Evolutionary conservation across 2,113 vertebrate genomes (phyloP).

Genomic region (Cinclus cinclus): DNA sequence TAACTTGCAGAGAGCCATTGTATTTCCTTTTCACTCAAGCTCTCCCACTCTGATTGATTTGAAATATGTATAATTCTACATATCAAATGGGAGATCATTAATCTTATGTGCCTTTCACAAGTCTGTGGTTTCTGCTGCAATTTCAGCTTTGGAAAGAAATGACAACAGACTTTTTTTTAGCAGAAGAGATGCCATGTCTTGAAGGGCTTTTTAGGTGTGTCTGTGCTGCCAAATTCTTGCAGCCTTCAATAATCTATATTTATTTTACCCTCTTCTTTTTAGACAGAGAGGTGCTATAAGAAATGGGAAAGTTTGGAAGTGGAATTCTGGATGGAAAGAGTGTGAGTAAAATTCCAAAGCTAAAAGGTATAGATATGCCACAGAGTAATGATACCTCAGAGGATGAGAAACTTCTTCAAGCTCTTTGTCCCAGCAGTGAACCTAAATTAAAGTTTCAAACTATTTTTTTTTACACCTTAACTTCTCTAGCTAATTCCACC

Average conservation of each 20-base stretch:
- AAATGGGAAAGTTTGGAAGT: slow-evolving; percentile 75
- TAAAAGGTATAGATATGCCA: background rate
- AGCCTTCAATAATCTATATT: background rate
- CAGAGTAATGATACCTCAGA: background rate
- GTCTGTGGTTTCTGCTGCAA: background rate
- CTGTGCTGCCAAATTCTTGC: background rate
- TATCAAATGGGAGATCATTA: background rate
- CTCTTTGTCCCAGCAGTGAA: background rate
- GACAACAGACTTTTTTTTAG: background rate
- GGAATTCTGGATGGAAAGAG: slow-evolving; percentile 78
- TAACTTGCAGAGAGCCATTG: background rate
- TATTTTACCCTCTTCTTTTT: slow-evolving; percentile 1
- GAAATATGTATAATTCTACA: background rate
- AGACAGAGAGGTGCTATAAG: slow-evolving; percentile 1
- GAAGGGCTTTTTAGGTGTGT: background rate
- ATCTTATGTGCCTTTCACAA: background rate
- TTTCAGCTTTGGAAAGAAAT: background rate
- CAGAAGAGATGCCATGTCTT: background rate
- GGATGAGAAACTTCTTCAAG: background rate
- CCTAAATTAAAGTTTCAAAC: background rate
- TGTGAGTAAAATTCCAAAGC: slow-evolving; percentile 72
- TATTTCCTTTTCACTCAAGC: background rate
- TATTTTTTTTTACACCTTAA: background rate
- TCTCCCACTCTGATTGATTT: background rate
- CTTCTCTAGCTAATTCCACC: background rate